Base-by-base conservation (phyloP, 1,140 invertebrate species). In the Batillaria attramentaria region DNA sequence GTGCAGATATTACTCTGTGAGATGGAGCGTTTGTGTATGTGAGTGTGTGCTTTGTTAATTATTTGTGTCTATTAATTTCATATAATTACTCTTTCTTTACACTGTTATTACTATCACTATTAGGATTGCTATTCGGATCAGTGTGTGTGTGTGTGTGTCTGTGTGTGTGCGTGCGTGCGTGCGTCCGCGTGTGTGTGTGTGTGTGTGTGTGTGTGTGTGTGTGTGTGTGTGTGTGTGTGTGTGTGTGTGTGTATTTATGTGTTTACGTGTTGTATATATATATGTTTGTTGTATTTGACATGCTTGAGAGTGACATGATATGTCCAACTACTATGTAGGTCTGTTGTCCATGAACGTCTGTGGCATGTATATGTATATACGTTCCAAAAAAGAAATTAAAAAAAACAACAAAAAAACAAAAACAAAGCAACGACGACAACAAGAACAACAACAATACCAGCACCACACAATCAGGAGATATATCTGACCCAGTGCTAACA, bases 131-230 rank as follows among this genome's bases (percentile, higher is more conserved):
- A 16, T 54, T n/a, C n/a, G n/a, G n/a, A 18, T 54, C n/a, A 18
- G 46, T 54, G 46, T 54, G 46, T 54, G 46, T 54, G 46, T 54
- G 46, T 54, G 46, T 54, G 46, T 54, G 46, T 16, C 24, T 50
- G n/a, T 66, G 16, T 66, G 16, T 66, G 1, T 28, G 24, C 24
- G 10, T 35, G 37, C 1, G 37, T 3, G 37, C 10, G 10, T 69
- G 37, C 10, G 24, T 33, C 31, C 37, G 13, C 37, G 37, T 37
- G 37, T 33, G 4, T 68, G 37, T 33, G 37, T 68, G 65, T 10
- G 8, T 68, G 65, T 5, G 65, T 68, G 65, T 68, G 65, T 68
- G 65, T 33, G 8, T 68, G 65, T 35, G 65, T 68, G 66, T 35
- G 66, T 16, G 46, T 50, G 46, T 50, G 46, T 24, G 46, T 50